Percentiles rank a stretch among this genome's conserved stretches.
Conservation (phyloP, 1,140 invertebrate species). For the Condylostylus longicornis region DNA sequence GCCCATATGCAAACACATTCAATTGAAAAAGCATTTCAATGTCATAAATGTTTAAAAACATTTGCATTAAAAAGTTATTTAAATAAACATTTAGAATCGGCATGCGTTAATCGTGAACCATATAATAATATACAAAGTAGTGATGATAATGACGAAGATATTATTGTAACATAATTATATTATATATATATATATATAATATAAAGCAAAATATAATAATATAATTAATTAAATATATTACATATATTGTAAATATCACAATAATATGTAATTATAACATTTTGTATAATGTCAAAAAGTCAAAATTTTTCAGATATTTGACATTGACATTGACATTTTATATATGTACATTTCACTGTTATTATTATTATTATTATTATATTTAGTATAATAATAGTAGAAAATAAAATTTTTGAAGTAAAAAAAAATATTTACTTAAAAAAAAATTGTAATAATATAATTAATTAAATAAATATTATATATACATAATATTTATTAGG, state of each 20-base stretch:
- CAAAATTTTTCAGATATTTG: slow-evolving; percentile 17
- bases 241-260: neutral
- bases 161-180: slow-evolving; percentile 24
- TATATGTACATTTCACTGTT: too few species aligned
- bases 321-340: too few species aligned
- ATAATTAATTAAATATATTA: neutral
- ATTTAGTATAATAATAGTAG: too few species aligned
- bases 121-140: slow-evolving; percentile 9
- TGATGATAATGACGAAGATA: slow-evolving; percentile 31
- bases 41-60: slow-evolving; percentile 74
- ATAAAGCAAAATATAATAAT: neutral
- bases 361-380: too few species aligned
- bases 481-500: neutral
- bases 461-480: neutral
- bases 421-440: neutral
- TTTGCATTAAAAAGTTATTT: slow-evolving; percentile 96
- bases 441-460: neutral
- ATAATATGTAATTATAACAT: neutral
- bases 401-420: neutral
- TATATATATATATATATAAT: neutral
- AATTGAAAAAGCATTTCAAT: slow-evolving; percentile 77
- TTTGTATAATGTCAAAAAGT: neutral
- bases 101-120: slow-evolving; percentile 45
- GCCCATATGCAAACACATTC: slow-evolving; percentile 93
- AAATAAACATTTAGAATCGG: slow-evolving; percentile 90